These are phyloP conservation scores for Cerastis rubricosa DNA, from an alignment of 2,888 invertebrate species.

Conservation along the genomic window DNA sequence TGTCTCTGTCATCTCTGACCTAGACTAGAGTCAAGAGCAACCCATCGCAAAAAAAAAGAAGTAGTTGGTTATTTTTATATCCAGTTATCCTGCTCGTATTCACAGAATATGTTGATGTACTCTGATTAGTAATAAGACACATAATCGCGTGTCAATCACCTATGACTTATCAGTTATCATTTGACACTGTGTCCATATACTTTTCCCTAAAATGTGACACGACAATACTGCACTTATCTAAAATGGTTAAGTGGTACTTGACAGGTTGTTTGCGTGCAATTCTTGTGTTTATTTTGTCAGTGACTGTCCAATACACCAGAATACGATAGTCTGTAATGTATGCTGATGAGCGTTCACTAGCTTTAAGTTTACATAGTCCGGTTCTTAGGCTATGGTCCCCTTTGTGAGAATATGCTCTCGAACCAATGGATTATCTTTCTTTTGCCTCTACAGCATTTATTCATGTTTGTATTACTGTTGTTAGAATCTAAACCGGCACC, in stretches of 20 bases:
- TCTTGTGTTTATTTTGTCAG: neutral
- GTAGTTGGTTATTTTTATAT: neutral
- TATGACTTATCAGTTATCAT: slow-evolving; percentile 18
- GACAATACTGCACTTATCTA: neutral
- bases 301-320: neutral
- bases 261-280: neutral
- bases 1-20: too few species aligned
- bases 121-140: slow-evolving; percentile 2
- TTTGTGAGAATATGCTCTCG: neutral
- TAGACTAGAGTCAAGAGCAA: too few species aligned
- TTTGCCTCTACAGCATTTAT: too few species aligned
- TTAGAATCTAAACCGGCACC: neutral
- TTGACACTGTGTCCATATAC: slow-evolving; percentile 9
- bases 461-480: too few species aligned
- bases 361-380: neutral
- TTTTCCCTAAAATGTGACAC: slow-evolving; percentile 30
- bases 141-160: slow-evolving; percentile 38
- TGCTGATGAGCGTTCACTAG: neutral
- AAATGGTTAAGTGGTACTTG: neutral
- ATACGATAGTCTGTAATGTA: neutral
- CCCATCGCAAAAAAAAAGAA: too few species aligned
- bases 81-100: neutral
- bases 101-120: neutral
- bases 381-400: neutral
- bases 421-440: neutral